Evolutionary conservation across 2,888 invertebrate species (phyloP), one percentile per base, ranked within the genome.

Genomic region (Psococerastis gibbosa): DNA sequence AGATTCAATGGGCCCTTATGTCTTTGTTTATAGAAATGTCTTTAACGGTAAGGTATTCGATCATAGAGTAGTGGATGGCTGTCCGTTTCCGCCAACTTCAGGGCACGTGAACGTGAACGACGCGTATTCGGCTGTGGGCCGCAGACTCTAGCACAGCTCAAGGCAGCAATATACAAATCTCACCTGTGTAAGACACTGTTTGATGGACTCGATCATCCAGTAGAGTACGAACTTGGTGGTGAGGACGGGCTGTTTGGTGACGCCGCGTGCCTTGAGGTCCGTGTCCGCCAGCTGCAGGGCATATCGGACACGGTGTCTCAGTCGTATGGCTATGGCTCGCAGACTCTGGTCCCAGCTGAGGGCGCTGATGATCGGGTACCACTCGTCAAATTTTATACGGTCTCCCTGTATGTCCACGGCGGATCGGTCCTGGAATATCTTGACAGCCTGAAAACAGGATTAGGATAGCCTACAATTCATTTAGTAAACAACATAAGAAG

Each of bases 301-400:
- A 42, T 43, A 9, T 23, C n/a, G 33, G 2, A 16, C 13, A 46
- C 57, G 57, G 18, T 46, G 31, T 33, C 38, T 69, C 59, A 79
- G 75, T 52, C 72, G 69, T 48, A 83, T 70, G 23, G 70, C 67
- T 47, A 83, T 65, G 47, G 72, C 68, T 57, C 78, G 76, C 3
- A 84, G 65, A 47, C 75, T 76, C 42, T 75, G 67, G 57, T 84
- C 84, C 49, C 74, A 67, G 41, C 73, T 68, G 3, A 84, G 60
- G 0, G 83, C 77, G 52, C 78, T 77, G 42, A 79, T 60, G 41
- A 84, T 73, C 2, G 82, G 75, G 22, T 70, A 66, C 83, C 83
- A 84, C 50, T 84, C 82, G 47, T 69, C 72, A 48, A 78, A 72
- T 53, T 75, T 78, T 42, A 84, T 68, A 49, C 81, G 71, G 55